Evolutionary conservation across 1,140 invertebrate species (phyloP).

Genomic region (Antheraea mylitta): DNA sequence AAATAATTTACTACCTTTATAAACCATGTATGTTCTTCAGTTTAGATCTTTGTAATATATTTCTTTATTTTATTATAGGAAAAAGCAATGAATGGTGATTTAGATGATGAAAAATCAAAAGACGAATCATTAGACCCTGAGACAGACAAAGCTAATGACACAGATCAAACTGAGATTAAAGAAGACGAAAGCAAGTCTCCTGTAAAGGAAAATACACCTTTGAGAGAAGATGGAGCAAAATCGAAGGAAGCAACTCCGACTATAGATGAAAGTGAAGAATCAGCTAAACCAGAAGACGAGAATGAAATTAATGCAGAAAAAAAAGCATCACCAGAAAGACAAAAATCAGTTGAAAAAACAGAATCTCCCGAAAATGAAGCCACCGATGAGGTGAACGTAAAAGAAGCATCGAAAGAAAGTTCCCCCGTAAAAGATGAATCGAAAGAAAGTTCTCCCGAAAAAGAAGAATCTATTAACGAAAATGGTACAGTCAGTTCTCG

Average conservation of each 20-base stretch:
- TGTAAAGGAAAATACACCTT: constrained; percentile 29
- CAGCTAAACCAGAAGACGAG: neutral
- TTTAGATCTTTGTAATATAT: neutral
- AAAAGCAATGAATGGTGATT: constrained; percentile 56
- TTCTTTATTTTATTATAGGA: constrained; percentile 33
- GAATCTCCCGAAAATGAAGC: constrained; percentile 33
- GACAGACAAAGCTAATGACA: constrained; percentile 18
- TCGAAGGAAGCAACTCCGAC: constrained; percentile 33
- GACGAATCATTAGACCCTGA: constrained; percentile 24
- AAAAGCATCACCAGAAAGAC: constrained; percentile 19
- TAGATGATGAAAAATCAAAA: constrained; percentile 28
- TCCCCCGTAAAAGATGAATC: constrained; percentile 45
- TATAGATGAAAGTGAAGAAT: constrained; percentile 27
- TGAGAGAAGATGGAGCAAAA: constrained; percentile 24
- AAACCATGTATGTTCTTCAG: neutral
- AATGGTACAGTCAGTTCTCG: constrained; percentile 64
- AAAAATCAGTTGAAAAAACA: constrained; percentile 24
- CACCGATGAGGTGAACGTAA: constrained; percentile 19
- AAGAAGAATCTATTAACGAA: constrained; percentile 48
- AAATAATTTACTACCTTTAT: neutral
- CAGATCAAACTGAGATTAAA: constrained; percentile 26
- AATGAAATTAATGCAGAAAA: constrained; percentile 1
- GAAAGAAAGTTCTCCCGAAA: constrained; percentile 34
- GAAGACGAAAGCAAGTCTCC: constrained; percentile 18
- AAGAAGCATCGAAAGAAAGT: constrained; percentile 42